phyloP scores from a whole-genome alignment of 2,113 vertebrate species.

The Aptenodytes patagonicus region DNA sequence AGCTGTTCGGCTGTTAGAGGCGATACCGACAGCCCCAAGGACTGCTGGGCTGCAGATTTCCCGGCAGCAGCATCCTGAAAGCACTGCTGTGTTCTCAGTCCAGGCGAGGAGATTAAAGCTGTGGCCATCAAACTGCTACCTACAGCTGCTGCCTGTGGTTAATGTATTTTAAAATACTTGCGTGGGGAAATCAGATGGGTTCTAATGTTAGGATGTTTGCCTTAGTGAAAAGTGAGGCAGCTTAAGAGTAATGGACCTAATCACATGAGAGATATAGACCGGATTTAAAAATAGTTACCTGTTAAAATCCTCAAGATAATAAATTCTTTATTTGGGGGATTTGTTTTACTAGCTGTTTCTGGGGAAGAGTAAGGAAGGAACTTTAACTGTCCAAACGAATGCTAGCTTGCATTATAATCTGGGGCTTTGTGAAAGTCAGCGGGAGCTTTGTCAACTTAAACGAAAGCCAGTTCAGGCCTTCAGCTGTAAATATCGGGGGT shows the following conservation, averaged over 20 bases:
- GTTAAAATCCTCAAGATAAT: neutral
- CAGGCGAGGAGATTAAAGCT: neutral
- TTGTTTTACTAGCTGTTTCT: neutral
- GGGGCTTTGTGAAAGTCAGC: neutral
- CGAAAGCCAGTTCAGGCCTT: neutral
- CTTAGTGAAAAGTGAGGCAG: constrained; percentile 35
- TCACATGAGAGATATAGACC: neutral
- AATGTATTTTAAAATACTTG: constrained; percentile 47
- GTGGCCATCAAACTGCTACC: neutral
- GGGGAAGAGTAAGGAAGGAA: neutral
- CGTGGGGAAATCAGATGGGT: constrained; percentile 24
- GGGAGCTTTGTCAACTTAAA: neutral
- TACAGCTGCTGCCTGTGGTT: constrained; percentile 4
- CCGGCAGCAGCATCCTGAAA: neutral
- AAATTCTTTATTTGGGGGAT: neutral
- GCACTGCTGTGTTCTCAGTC: neutral
- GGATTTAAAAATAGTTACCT: neutral
- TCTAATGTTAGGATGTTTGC: constrained; percentile 30
- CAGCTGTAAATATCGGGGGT: neutral
- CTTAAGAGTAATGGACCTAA: constrained; percentile 25
- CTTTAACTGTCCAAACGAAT: neutral
- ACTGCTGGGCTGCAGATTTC: neutral
- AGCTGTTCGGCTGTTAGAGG: neutral
- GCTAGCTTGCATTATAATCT: neutral
- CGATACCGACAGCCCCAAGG: neutral